Evolutionary conservation across 2,888 invertebrate species (phyloP).

Genomic region (Torymus auratus): DNA sequence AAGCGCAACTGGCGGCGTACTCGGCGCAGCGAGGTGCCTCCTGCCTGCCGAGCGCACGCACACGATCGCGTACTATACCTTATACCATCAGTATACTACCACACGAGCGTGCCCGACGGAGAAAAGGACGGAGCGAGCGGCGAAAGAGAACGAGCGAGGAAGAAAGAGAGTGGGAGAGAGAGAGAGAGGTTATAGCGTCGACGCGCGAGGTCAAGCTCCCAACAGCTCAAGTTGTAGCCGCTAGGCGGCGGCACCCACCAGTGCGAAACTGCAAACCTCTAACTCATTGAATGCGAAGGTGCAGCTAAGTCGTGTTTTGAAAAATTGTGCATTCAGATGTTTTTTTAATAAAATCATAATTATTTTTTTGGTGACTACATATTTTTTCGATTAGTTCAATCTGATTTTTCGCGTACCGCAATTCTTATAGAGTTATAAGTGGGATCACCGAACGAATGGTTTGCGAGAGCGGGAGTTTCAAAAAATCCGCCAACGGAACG

Average conservation of each 20-base stretch:
- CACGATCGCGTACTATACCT: too few species aligned
- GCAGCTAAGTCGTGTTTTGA: too few species aligned
- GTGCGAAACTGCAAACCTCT: not conserved
- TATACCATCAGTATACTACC: too few species aligned
- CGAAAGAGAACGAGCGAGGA: not conserved
- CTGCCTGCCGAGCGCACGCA: not conserved
- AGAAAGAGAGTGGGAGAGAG: conserved; percentile 16
- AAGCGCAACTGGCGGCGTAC: conserved; percentile 52
- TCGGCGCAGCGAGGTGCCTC: not conserved
- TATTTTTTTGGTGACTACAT: too few species aligned
- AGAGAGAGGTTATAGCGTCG: conserved; percentile 49
- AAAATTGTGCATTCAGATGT: too few species aligned
- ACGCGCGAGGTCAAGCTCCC: conserved; percentile 49
- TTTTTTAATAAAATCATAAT: too few species aligned
- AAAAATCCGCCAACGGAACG: conserved; percentile 18
- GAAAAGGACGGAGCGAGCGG: not conserved
- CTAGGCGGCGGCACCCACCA: conserved; percentile 27
- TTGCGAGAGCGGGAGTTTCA: conserved; percentile 33
- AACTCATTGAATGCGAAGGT: too few species aligned
- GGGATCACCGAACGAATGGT: not conserved
- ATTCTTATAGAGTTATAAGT: not conserved
- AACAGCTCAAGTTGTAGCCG: not conserved
- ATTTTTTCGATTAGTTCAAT: too few species aligned
- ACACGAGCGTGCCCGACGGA: not conserved
- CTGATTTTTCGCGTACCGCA: not conserved